These are phyloP conservation scores for Harpegnathos saltator DNA, from an alignment of 1,140 invertebrate species.

Conservation along the genomic window DNA sequence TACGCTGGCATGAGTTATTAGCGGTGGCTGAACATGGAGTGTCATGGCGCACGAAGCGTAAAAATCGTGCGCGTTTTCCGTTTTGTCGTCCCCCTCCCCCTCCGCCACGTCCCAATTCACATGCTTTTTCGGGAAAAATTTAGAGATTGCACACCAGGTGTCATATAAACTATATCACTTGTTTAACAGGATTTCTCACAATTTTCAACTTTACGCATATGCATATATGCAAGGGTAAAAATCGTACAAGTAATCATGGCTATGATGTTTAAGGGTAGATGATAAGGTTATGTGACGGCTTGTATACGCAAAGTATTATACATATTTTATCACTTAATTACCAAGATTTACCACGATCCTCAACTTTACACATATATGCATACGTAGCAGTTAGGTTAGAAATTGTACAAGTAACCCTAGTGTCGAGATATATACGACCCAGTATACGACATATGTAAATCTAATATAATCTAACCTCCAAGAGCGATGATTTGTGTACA, in stretches of 20 bases:
- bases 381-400: too few relatives aligned
- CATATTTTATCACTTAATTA: too few relatives aligned
- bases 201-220: too few relatives aligned
- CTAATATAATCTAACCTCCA: neutral
- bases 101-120: neutral
- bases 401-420: neutral
- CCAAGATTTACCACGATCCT: too few relatives aligned
- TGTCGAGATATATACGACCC: slow-evolving; percentile 10
- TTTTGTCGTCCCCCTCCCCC: neutral
- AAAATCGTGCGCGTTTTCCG: slow-evolving; percentile 79
- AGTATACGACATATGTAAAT: slow-evolving; percentile 14
- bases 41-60: slow-evolving; percentile 72
- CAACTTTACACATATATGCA: too few relatives aligned
- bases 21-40: slow-evolving; percentile 15
- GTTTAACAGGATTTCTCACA: too few relatives aligned
- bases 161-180: too few relatives aligned
- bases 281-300: too few relatives aligned
- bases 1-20: slow-evolving; percentile 55
- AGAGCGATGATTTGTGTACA: neutral
- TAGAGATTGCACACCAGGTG: neutral
- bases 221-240: too few relatives aligned
- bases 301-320: neutral
- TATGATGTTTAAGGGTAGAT: too few relatives aligned
- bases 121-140: slow-evolving; percentile 20
- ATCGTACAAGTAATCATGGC: too few relatives aligned